Evolutionary conservation across 2,113 vertebrate species (phyloP).

Genomic region (Dascyllus trimaculatus): DNA sequence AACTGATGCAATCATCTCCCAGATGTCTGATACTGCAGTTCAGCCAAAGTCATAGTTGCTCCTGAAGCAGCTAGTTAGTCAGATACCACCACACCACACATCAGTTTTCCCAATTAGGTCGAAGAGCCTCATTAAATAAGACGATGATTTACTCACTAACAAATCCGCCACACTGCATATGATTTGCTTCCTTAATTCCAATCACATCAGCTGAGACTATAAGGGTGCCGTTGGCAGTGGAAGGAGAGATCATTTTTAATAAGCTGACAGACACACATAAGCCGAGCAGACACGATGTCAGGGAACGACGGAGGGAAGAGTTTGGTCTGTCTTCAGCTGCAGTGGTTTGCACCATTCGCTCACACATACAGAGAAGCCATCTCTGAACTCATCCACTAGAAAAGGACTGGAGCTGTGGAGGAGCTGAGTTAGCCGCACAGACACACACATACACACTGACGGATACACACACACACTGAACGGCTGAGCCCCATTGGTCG

Average conservation of each 20-base stretch:
- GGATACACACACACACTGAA: conserved; percentile 63
- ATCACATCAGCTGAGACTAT: conserved; percentile 44
- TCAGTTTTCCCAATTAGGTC: background rate
- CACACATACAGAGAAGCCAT: conserved; percentile 53
- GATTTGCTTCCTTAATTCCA: conserved; percentile 42
- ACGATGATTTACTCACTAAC: background rate
- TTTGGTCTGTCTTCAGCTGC: conserved; percentile 64
- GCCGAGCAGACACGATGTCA: conserved; percentile 31
- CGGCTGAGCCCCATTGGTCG: conserved; percentile 83
- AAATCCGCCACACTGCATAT: conserved; percentile 13
- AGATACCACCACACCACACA: background rate
- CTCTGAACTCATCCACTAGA: conserved; percentile 75
- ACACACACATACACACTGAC: conserved; percentile 43
- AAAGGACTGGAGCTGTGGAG: conserved; percentile 70
- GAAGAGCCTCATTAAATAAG: conserved; percentile 9
- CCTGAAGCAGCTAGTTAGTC: background rate
- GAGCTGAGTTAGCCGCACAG: conserved; percentile 75
- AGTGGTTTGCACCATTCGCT: conserved; percentile 76
- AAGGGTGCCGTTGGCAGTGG: conserved; percentile 42
- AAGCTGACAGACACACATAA: conserved; percentile 19
- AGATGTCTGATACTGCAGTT: background rate
- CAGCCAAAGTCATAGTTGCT: background rate
- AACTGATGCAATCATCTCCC: background rate
- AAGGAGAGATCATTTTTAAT: conserved; percentile 64
- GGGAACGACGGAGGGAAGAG: conserved; percentile 49